Evolutionary conservation across 1,140 invertebrate species (phyloP).

Genomic region (Drosophila mojavensis): DNA sequence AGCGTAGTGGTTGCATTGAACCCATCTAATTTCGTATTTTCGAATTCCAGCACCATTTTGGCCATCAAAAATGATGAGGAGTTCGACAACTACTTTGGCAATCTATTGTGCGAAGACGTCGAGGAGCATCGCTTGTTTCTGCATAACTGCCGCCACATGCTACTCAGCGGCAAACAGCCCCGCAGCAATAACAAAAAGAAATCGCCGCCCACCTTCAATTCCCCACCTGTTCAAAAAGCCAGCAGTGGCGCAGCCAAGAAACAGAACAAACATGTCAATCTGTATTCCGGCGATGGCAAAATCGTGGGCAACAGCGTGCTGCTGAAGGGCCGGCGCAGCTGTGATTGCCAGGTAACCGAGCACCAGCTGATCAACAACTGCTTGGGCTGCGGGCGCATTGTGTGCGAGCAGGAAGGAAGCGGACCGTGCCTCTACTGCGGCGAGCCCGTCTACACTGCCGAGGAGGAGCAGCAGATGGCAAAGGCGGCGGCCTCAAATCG

Average conservation of each 20-base stretch:
- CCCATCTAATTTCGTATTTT: constrained; percentile 14
- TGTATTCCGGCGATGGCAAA: constrained; percentile 90
- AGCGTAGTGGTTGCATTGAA: not conserved
- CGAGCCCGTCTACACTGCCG: constrained; percentile 90
- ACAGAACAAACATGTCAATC: constrained; percentile 90
- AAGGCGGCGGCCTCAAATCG: constrained; percentile 19
- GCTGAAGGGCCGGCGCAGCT: constrained; percentile 91
- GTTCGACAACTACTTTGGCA: constrained; percentile 89
- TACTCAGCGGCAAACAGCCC: constrained; percentile 84
- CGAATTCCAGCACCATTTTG: constrained; percentile 86
- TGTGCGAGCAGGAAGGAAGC: constrained; percentile 98
- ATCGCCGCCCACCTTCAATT: constrained; percentile 16
- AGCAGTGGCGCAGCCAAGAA: constrained; percentile 86
- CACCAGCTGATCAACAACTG: constrained; percentile 98
- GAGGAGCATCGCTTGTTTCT: constrained; percentile 88
- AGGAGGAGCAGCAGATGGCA: constrained; percentile 85
- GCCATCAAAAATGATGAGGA: constrained; percentile 88
- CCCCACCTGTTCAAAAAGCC: not conserved
- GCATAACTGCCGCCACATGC: constrained; percentile 86
- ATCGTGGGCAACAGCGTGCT: constrained; percentile 87
- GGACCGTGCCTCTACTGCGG: constrained; percentile 98
- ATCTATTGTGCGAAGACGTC: constrained; percentile 87
- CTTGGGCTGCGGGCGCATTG: constrained; percentile 95
- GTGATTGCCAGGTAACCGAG: constrained; percentile 96
- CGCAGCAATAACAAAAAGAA: constrained; percentile 62